Percentiles rank a stretch among this genome's conserved stretches.
Evolutionary conservation across 2,888 invertebrate species (phyloP).

Genomic region (Athalia circularis): DNA sequence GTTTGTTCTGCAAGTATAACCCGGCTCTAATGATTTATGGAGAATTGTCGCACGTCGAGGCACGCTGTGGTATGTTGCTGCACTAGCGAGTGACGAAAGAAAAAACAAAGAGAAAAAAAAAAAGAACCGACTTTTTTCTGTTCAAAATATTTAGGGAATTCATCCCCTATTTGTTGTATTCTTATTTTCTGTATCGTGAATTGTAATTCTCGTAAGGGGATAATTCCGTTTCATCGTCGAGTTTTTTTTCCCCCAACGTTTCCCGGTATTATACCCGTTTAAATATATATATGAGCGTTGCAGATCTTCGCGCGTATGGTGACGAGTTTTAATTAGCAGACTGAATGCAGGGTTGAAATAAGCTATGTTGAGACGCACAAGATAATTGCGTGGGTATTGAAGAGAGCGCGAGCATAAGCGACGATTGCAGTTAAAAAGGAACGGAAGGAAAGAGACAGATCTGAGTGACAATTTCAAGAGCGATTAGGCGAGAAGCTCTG

Average conservation of each 20-base stretch:
- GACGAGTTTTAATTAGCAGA: constrained; percentile 63
- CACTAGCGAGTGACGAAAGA: no score
- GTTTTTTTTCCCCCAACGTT: neutral
- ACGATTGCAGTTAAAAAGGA: neutral
- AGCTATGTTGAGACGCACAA: no score
- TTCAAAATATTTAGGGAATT: no score
- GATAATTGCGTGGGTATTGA: no score
- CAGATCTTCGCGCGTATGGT: neutral
- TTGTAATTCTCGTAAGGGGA: neutral
- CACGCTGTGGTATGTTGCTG: no score
- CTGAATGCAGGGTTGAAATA: constrained; percentile 12
- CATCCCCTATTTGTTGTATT: neutral
- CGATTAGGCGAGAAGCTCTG: constrained; percentile 72
- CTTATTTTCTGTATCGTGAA: neutral
- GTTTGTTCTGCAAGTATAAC: neutral
- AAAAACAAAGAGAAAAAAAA: no score
- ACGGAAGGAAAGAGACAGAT: constrained; percentile 36
- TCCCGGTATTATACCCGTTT: neutral
- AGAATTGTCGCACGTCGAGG: constrained; percentile 55
- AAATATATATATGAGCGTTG: neutral
- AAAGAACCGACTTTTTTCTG: no score
- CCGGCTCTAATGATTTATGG: constrained; percentile 60
- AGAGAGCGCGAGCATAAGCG: no score
- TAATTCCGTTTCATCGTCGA: neutral
- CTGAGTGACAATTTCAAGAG: constrained; percentile 72